phyloP scores from a whole-genome alignment of 2,113 vertebrate genomes.

The Apodemus speciosus region DNA sequence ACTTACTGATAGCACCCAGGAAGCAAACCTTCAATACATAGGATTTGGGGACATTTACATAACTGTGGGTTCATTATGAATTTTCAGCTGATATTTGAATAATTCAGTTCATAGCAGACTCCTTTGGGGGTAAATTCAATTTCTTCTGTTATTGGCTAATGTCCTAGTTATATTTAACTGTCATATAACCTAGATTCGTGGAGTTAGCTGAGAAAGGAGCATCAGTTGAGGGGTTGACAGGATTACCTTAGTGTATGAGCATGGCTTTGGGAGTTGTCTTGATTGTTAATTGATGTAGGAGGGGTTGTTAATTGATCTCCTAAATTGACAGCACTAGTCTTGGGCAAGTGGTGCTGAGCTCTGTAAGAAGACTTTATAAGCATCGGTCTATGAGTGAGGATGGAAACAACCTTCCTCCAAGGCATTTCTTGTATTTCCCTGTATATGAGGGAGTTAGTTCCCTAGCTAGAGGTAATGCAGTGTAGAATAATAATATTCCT shows the following conservation, averaged over 20 bases:
- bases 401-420: not conserved
- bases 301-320: not conserved
- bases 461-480: not conserved
- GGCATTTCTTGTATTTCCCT: not conserved
- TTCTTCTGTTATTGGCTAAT: conserved; percentile 10
- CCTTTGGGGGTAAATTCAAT: not conserved
- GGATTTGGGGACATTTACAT: not conserved
- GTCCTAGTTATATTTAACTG: not conserved
- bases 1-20: not conserved
- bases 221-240: not conserved
- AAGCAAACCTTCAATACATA: not conserved
- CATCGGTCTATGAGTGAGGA: not conserved
- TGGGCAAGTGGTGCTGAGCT: not conserved
- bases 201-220: not conserved
- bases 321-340: not conserved
- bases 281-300: not conserved
- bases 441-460: not conserved
- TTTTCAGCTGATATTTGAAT: conserved; percentile 19
- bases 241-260: not conserved
- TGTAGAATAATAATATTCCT: not conserved
- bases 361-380: too few species aligned
- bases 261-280: not conserved
- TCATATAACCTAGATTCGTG: not conserved
- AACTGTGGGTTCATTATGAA: not conserved
- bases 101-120: conserved; percentile 7